Base-by-base conservation (phyloP, 1,140 invertebrate genomes). In the Leguminivora glycinivorella region DNA sequence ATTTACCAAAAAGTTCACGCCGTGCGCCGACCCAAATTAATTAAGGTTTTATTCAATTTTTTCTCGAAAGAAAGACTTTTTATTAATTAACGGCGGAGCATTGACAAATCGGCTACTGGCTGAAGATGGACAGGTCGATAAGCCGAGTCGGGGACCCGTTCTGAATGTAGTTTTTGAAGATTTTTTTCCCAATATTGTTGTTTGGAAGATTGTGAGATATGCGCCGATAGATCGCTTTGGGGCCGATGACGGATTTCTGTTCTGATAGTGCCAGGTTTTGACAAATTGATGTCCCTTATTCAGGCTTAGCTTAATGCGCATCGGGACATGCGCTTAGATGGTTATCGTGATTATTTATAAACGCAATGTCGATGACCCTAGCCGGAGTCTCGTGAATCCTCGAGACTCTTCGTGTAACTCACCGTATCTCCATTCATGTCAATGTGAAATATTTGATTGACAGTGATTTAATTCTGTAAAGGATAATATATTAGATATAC, bases 91-190 rank as follows among this genome's bases (percentile, higher is more conserved):
- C 77, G 79, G 80, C 73, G 77, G 79, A 78, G 80, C 85, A 90
- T 88, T 90, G 87, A 90, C 87, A 88, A 90, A 90, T 90, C 83
- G 83, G 86, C 85, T 84, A 82, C 84, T 75, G 83, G 76, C 77
- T 71, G 71, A 38, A 84, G 85, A 89, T 89, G 79, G 83, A 88
- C 84, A 79, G 72, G 24, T 43, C 69, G 87, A 89, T 87, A 87
- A 87, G 73, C 43, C 10, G 31, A 40, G 17, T 2, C 19, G 22
- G 52, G 66, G 68, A 63, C 47, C 19, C 70, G 52, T 80, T 84
- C 77, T 75, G 75, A 81, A 84, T 79, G 79, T 70, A 70, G 58
- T 82, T 79, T 81, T 77, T 72, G 56, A 56, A 34, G 52, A 40
- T 69, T 83, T 80, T n/a, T 75, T 75, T 68, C 47, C 56, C 58